These are phyloP conservation scores for Danaus chrysippus DNA, from an alignment of 2,888 invertebrate species.

Conservation along the genomic window DNA sequence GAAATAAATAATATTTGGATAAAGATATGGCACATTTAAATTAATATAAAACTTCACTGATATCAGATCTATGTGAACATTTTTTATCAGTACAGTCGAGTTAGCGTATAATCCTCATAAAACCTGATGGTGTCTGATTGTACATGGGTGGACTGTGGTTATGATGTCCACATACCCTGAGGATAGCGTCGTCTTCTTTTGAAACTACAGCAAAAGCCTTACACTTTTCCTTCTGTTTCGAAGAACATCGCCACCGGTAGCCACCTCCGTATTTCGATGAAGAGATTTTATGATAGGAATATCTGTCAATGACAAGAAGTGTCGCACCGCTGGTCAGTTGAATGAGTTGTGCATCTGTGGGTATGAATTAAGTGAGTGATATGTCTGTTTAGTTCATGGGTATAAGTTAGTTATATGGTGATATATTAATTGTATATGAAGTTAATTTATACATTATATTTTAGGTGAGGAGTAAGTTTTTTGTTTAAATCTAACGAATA, in stretches of 20 bases:
- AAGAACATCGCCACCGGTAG: constrained; percentile 32
- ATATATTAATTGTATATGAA: too few species aligned
- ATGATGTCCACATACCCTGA: constrained; percentile 27
- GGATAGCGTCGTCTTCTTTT: constrained; percentile 24
- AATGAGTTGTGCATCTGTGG: constrained; percentile 21
- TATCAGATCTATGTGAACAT: too few species aligned
- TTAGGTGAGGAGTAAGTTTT: too few species aligned
- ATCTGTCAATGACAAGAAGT: constrained; percentile 39
- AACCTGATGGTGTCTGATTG: constrained; percentile 20
- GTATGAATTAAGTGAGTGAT: too few species aligned
- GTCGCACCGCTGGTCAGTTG: constrained; percentile 29
- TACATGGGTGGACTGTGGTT: constrained; percentile 32
- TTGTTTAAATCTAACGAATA: too few species aligned
- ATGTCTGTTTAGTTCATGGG: too few species aligned
- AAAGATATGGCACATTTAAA: too few species aligned
- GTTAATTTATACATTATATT: too few species aligned
- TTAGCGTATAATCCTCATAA: constrained; percentile 7
- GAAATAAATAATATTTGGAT: too few species aligned
- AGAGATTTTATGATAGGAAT: constrained; percentile 38
- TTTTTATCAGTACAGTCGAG: background rate
- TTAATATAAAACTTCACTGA: too few species aligned
- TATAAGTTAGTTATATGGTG: too few species aligned
- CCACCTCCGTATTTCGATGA: constrained; percentile 21
- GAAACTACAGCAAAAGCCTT: constrained; percentile 33
- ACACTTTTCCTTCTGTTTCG: constrained; percentile 32